phyloP scores from a whole-genome alignment of 2,888 invertebrate species.

The Tupiocoris notatus region DNA sequence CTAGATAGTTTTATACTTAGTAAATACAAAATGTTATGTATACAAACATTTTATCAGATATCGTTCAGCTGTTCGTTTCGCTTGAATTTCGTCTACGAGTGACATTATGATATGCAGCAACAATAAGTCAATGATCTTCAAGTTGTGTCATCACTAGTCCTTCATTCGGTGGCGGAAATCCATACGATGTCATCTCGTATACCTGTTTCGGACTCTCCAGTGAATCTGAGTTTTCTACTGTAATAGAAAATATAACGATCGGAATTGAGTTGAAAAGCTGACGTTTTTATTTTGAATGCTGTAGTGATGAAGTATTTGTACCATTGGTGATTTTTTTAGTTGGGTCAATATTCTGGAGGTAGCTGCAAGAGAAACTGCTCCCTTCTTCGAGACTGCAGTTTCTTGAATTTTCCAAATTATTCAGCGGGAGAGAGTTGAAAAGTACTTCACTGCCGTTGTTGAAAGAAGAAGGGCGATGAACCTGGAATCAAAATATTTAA shows the following conservation, averaged over 20 bases:
- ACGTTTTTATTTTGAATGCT: not conserved
- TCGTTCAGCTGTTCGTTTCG: not conserved
- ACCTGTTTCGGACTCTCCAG: constrained; percentile 30
- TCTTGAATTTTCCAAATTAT: constrained; percentile 27
- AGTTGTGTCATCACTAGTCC: constrained; percentile 4
- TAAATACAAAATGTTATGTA: constrained; percentile 17
- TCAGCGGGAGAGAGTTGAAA: constrained; percentile 16
- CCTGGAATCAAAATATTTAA: constrained; percentile 5
- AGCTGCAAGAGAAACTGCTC: constrained; percentile 8
- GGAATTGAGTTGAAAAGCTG: too few species aligned
- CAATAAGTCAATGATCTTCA: constrained; percentile 11
- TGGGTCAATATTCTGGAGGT: constrained; percentile 27
- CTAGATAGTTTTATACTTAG: constrained; percentile 14
- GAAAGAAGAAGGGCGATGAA: constrained; percentile 16
- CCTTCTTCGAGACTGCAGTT: constrained; percentile 16
- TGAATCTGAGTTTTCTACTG: constrained; percentile 17
- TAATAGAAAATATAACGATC: not conserved
- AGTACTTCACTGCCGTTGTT: constrained; percentile 14
- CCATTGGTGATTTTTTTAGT: constrained; percentile 5
- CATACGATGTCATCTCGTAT: constrained; percentile 26
- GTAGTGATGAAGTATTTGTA: not conserved
- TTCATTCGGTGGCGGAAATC: constrained; percentile 23
- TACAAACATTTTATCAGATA: constrained; percentile 4
- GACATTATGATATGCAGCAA: not conserved
- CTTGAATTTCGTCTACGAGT: not conserved